These are phyloP conservation scores for Castor canadensis DNA, from an alignment of 2,113 vertebrate genomes.

Conservation along the genomic window DNA sequence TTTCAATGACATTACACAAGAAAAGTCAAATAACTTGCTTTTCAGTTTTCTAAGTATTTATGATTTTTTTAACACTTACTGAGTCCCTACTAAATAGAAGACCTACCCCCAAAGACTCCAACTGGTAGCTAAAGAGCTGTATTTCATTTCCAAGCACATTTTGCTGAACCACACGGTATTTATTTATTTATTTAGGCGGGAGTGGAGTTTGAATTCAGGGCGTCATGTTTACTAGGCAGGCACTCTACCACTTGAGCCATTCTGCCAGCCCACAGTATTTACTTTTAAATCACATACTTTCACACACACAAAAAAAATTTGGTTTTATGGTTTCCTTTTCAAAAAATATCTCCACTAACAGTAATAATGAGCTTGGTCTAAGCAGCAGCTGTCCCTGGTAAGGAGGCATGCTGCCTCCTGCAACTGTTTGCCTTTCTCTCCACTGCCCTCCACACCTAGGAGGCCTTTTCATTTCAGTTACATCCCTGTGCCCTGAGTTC, in stretches of 20 bases:
- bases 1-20: not conserved
- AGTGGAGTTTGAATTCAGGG: no score
- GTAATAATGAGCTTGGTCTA: accelerated
- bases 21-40: not conserved
- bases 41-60: not conserved
- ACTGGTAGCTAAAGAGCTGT: not conserved
- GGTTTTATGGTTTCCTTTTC: not conserved
- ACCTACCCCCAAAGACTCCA: not conserved
- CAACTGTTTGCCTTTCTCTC: no score
- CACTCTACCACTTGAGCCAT: no score
- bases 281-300: not conserved
- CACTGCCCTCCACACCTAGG: not conserved
- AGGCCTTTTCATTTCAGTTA: not conserved
- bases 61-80: not conserved
- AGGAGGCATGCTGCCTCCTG: not conserved
- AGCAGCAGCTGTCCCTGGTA: not conserved
- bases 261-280: no score
- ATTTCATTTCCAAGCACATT: not conserved
- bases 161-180: not conserved
- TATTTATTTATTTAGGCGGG: no score
- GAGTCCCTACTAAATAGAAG: not conserved
- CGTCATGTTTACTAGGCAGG: no score
- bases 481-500: not conserved
- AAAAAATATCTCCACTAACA: no score
- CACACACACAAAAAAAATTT: not conserved